Percentiles rank a stretch among this genome's conserved stretches.
Evolutionary conservation across 2,797 vertebrate species (phyloP).

Genomic region (Sarcoramphus papa): DNA sequence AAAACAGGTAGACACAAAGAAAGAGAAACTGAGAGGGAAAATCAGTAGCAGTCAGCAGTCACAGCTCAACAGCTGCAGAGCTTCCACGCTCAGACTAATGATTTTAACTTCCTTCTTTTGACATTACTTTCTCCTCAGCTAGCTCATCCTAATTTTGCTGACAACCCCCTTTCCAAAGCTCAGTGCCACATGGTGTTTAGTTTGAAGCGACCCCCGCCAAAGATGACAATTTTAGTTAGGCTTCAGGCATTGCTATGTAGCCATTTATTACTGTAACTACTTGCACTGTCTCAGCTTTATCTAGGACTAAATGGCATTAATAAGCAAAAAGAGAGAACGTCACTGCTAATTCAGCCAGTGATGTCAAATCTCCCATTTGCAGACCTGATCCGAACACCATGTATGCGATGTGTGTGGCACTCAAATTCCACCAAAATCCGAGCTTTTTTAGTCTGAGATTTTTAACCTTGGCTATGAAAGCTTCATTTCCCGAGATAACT

Average conservation of each 20-base stretch:
- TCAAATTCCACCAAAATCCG: neutral
- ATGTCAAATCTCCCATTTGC: neutral
- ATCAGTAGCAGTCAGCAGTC: neutral
- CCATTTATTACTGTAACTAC: rapidly evolving
- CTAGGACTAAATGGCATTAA: neutral
- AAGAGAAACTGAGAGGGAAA: neutral
- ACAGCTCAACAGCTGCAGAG: neutral
- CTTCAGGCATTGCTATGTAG: neutral
- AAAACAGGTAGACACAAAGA: neutral
- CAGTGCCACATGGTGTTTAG: rapidly evolving
- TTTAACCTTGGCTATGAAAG: neutral
- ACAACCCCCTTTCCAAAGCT: neutral
- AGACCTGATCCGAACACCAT: neutral
- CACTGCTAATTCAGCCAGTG: neutral
- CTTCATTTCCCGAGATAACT: neutral
- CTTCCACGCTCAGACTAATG: neutral
- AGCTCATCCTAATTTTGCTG: neutral
- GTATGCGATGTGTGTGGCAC: rapidly evolving
- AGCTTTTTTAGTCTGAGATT: neutral
- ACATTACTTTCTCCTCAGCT: neutral
- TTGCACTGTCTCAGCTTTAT: neutral
- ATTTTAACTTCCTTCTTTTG: neutral
- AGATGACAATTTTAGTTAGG: neutral
- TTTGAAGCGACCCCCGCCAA: neutral
- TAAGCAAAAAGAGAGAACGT: neutral